Conservation (phyloP, 2,888 invertebrate genomes). For the Steinernema hermaphroditum region DNA sequence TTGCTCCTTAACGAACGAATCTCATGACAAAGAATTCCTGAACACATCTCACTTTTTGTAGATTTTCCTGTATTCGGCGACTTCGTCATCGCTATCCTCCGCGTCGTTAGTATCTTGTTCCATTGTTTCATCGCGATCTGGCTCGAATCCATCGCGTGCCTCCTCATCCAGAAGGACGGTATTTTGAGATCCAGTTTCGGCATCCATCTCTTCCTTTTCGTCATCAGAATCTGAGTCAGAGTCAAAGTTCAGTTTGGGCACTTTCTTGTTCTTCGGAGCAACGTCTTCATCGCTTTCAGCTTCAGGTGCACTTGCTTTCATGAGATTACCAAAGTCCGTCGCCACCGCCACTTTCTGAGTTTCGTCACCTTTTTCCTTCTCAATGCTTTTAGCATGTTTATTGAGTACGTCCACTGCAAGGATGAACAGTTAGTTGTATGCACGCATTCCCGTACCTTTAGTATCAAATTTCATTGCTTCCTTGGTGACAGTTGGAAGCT, state of each 20-base stretch:
- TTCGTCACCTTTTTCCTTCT: too few species aligned
- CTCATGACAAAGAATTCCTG: neutral
- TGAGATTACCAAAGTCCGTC: too few species aligned
- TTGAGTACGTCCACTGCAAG: too few species aligned
- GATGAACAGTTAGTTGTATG: too few species aligned
- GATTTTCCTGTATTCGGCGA: conserved; percentile 45
- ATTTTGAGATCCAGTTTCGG: neutral
- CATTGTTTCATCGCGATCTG: neutral
- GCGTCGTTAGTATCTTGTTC: neutral
- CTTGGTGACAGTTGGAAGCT: too few species aligned
- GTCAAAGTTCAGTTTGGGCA: conserved; percentile 6
- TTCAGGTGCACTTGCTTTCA: too few species aligned
- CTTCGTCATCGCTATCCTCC: conserved; percentile 48
- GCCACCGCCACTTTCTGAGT: too few species aligned
- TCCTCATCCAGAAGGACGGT: conserved; percentile 2
- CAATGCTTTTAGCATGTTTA: too few species aligned
- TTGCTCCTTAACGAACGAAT: conserved; percentile 36
- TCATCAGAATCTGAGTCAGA: conserved; percentile 18
- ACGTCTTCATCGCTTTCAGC: too few species aligned
- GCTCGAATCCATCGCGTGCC: conserved; percentile 14
- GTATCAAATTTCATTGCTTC: too few species aligned
- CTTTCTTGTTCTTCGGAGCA: neutral
- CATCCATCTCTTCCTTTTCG: neutral
- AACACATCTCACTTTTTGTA: conserved; percentile 33
- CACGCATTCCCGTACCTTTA: too few species aligned